A percentile compares a stretch with the other conserved stretches of the same genome.
phyloP scores from a whole-genome alignment of 2,888 invertebrate genomes.

The Iphiclides podalirius region DNA sequence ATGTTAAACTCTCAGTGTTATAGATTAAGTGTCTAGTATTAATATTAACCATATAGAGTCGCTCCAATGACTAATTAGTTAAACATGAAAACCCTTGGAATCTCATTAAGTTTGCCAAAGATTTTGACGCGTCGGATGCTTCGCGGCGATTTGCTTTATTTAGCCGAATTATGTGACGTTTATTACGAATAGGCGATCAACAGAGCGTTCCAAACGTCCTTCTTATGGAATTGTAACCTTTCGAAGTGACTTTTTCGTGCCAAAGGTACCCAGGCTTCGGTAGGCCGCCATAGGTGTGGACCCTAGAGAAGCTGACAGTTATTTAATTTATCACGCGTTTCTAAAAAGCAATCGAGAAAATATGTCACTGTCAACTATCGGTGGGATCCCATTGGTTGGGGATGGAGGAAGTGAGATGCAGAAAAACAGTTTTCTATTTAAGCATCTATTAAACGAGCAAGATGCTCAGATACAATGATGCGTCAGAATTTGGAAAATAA shows the following conservation, averaged over 20 bases:
- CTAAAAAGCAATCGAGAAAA: no score
- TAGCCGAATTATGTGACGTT: slow-evolving; percentile 14
- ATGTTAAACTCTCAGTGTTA: slow-evolving; percentile 11
- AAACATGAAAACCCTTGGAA: background rate
- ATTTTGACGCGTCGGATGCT: slow-evolving; percentile 8
- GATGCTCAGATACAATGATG: no score
- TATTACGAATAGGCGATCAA: slow-evolving; percentile 5
- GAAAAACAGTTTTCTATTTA: no score
- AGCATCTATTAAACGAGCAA: no score
- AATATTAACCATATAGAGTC: background rate
- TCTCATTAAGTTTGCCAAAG: slow-evolving; percentile 15
- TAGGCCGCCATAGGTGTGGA: background rate
- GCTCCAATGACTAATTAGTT: background rate
- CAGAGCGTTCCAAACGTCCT: background rate
- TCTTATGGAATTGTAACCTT: slow-evolving; percentile 6
- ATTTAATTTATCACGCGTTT: background rate
- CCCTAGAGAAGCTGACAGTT: background rate
- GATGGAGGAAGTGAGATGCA: background rate
- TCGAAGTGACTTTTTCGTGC: slow-evolving; percentile 15
- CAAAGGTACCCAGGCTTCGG: slow-evolving; percentile 14
- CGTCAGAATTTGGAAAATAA: no score
- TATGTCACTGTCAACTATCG: background rate
- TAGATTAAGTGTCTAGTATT: slow-evolving; percentile 16
- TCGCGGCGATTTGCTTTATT: slow-evolving; percentile 8
- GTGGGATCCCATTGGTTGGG: background rate